Evolutionary conservation across 2,797 vertebrate genomes (phyloP), one percentile per base, ranked within the genome.

Genomic region (Varecia variegata): DNA sequence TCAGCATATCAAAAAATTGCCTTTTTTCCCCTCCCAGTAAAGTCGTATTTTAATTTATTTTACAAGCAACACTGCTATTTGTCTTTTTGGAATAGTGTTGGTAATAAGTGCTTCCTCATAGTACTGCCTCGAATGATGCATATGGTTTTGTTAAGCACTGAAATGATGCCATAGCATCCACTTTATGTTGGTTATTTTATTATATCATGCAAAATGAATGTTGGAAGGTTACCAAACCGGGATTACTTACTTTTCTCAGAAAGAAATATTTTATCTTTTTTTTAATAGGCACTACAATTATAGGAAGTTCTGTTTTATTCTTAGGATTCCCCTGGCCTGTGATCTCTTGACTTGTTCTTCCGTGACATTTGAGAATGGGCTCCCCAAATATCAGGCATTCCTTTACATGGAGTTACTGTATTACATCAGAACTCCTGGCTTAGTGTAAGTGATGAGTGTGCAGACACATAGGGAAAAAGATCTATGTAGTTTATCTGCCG

Each of bases 21-120:
- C 38, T 43, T 47, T 84, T 38, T 20, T 15, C 25, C 23, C 5
- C 13, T 74, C 77, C 18, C 23, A 47, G 3, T 30, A 27, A 70
- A 79, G 82, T 56, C 56, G 23, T 67, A 65, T 43, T 85, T 40
- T 82, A 73, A 73, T 50, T 35, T 58, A 45, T 32, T 79, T 83
- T 91, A 40, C 43, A 87, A 43, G 67, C 27, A n/a, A 2, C 73
- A 45, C 15, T 43, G 8, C 35, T 30, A 2, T 52, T 88, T 83
- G 60, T 71, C 17, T 25, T 85, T 70, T 35, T 73, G 76, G n/a
- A 71, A 21, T 43, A 38, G 32, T 65, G 52, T 54, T 35, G 25
- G 21, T 43, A 54, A 50, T 35, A 70, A 62, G 32, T 65, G 30
- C n/a, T 58, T 20, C 65, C 50, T 73, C 11, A 23, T 47, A 32